These are phyloP conservation scores for Lagopus leucura DNA, from an alignment of 2,113 vertebrate genomes.

Conservation along the genomic window DNA sequence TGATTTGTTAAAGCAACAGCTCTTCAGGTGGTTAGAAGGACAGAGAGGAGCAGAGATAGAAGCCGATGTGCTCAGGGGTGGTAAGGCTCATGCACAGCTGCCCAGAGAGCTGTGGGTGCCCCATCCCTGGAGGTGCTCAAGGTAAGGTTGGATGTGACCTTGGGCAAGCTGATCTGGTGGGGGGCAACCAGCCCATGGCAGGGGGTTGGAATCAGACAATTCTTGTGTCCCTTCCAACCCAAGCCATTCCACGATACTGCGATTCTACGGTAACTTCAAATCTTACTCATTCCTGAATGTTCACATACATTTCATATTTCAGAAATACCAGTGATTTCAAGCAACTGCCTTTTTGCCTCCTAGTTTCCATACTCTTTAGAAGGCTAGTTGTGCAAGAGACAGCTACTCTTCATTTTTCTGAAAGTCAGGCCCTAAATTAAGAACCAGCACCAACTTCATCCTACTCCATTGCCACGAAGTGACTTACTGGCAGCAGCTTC, in stretches of 20 bases:
- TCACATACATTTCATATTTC: not conserved
- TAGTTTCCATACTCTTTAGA: not conserved
- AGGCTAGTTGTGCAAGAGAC: not conserved
- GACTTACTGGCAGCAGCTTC: not conserved
- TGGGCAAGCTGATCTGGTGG: not conserved
- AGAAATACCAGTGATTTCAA: not conserved
- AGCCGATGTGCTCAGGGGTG: not conserved
- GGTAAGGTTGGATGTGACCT: not conserved
- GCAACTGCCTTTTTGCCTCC: not conserved
- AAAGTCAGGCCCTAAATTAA: not conserved
- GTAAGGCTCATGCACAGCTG: not conserved
- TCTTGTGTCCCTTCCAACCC: too few species aligned
- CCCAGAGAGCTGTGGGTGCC: not conserved
- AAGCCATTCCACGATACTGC: not conserved
- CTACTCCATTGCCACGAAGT: constrained; percentile 4
- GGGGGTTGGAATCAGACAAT: too few species aligned
- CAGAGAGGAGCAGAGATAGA: not conserved
- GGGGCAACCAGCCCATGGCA: not conserved
- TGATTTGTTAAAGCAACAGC: constrained; percentile 57
- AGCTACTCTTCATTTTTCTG: not conserved
- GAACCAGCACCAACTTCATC: not conserved
- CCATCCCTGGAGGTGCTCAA: not conserved
- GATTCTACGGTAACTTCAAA: not conserved
- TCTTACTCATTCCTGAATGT: not conserved
- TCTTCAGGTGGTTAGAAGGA: constrained; percentile 24